These are phyloP conservation scores for Cheilosia pagana DNA, from an alignment of 2,888 invertebrate genomes.

Conservation along the genomic window DNA sequence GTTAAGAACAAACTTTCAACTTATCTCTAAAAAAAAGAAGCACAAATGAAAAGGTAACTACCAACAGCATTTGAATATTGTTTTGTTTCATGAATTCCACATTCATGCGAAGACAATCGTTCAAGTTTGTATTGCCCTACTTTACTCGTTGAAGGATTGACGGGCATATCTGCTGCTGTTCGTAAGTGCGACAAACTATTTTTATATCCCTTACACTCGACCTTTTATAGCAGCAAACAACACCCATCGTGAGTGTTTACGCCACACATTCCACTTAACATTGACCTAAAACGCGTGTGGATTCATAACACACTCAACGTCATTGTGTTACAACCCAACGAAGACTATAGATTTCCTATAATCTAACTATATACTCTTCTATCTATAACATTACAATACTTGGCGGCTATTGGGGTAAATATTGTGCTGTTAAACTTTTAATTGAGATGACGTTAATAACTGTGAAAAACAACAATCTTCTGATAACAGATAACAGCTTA, in stretches of 20 bases:
- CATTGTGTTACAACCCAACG: background rate
- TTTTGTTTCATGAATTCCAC: too few species aligned
- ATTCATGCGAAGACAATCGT: too few species aligned
- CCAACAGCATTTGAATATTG: too few species aligned
- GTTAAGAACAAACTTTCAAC: too few species aligned
- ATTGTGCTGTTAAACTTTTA: conserved; percentile 10
- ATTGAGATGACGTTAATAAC: conserved; percentile 32
- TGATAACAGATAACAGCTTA: conserved; percentile 33
- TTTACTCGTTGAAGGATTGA: background rate
- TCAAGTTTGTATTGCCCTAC: too few species aligned
- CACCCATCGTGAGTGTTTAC: background rate
- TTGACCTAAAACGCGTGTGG: conserved; percentile 12
- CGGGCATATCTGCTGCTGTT: background rate
- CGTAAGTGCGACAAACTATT: background rate
- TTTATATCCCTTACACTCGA: conserved; percentile 2
- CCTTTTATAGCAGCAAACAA: background rate
- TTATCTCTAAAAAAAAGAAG: too few species aligned
- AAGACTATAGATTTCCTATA: background rate
- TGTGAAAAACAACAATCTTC: conserved; percentile 24
- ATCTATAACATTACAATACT: background rate
- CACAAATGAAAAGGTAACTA: too few species aligned
- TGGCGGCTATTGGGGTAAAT: background rate
- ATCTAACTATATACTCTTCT: background rate
- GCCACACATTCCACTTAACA: background rate
- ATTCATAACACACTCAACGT: background rate